Conservation (phyloP, 2,113 vertebrate species). For the Erythrocercus mccallii region DNA sequence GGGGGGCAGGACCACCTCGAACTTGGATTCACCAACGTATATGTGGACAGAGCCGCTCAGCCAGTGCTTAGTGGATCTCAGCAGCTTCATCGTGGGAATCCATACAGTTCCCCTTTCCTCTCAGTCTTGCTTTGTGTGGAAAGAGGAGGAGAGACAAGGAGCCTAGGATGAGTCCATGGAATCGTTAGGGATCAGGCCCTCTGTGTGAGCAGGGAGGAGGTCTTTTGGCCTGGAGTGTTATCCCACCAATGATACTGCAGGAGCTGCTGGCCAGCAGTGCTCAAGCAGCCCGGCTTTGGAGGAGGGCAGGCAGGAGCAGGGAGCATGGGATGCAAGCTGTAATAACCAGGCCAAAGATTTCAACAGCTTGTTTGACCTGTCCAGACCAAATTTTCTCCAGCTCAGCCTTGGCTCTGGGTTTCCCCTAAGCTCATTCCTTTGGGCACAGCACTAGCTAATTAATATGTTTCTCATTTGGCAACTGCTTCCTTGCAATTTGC, state of each 20-base stretch:
- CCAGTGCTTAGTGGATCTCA: not conserved
- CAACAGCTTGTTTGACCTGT: not conserved
- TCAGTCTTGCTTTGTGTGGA: not conserved
- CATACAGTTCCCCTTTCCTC: rapidly evolving
- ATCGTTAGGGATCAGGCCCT: not conserved
- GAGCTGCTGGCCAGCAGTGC: not conserved
- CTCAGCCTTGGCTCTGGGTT: not conserved
- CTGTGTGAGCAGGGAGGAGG: rapidly evolving
- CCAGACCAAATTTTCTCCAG: not conserved
- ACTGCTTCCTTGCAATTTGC: no score
- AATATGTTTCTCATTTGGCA: not conserved
- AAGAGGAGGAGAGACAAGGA: not conserved
- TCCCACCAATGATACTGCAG: not conserved
- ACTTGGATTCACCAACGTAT: not conserved
- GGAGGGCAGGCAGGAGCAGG: not conserved
- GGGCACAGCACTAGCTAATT: not conserved
- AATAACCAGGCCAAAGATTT: not conserved
- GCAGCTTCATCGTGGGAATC: not conserved
- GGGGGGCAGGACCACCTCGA: not conserved
- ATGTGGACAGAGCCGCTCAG: not conserved
- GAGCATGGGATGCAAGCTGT: not conserved
- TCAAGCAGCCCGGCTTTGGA: not conserved
- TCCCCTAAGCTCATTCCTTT: not conserved
- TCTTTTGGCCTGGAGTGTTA: not conserved
- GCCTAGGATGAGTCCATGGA: not conserved